Evolutionary conservation across 2,113 vertebrate species (phyloP).

Genomic region (Scomber scombrus): DNA sequence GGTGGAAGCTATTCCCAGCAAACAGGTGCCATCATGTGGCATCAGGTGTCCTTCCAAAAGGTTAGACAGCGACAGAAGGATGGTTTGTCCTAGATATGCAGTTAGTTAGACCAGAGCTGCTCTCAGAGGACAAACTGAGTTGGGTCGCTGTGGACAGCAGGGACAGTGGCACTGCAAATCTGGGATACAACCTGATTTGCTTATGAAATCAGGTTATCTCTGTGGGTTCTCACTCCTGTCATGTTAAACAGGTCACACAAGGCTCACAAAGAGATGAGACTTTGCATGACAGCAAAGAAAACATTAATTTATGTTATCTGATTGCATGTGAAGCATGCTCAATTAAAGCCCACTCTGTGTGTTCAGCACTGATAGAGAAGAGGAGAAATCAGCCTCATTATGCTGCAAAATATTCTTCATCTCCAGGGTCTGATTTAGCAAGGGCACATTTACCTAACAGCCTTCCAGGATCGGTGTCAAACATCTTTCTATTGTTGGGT

Average conservation of each 20-base stretch:
- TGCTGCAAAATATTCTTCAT: conserved; percentile 15
- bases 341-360: background rate
- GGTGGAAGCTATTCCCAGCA: conserved; percentile 55
- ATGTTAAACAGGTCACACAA: conserved; percentile 50
- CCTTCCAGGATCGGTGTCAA: conserved; percentile 34
- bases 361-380: background rate
- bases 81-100: conserved; percentile 70
- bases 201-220: conserved; percentile 74
- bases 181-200: conserved; percentile 71
- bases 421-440: background rate
- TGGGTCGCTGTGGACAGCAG: conserved; percentile 45
- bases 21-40: conserved; percentile 70
- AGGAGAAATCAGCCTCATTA: background rate
- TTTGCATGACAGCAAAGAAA: background rate
- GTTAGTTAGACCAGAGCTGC: conserved; percentile 51
- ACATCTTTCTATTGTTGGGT: conserved; percentile 65
- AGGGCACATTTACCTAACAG: conserved; percentile 10
- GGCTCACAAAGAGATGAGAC: conserved; percentile 11
- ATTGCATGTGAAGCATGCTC: background rate
- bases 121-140: conserved; percentile 63
- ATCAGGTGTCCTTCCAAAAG: conserved; percentile 74
- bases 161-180: conserved; percentile 46
- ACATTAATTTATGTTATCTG: conserved; percentile 9
- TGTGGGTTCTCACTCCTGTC: conserved; percentile 32
- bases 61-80: conserved; percentile 41